Conservation (phyloP, 2,888 invertebrate genomes). For the Cosmia trapezina region DNA sequence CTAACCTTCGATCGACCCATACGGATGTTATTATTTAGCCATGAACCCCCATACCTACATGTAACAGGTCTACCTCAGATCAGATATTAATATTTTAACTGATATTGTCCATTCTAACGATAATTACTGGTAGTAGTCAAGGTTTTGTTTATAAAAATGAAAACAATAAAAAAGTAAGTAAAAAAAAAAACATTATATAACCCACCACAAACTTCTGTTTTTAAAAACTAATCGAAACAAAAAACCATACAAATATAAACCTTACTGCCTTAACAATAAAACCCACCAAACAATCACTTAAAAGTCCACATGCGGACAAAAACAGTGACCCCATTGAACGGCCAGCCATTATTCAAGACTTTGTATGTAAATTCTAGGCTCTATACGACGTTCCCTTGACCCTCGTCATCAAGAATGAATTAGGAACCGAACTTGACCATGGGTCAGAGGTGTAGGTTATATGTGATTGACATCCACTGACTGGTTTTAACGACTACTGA, state of each 20-base stretch:
- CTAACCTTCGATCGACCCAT: too few relatives aligned
- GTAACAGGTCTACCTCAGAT: not conserved
- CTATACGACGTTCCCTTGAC: conserved; percentile 77
- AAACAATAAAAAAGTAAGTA: not conserved
- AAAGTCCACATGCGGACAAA: conserved; percentile 72
- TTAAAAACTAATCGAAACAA: conserved; percentile 13
- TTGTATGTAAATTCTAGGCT: conserved; percentile 85
- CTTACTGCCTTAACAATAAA: conserved; percentile 25
- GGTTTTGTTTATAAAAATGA: conserved; percentile 12
- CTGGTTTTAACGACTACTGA: conserved; percentile 68
- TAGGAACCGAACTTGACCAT: conserved; percentile 88
- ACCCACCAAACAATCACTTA: not conserved
- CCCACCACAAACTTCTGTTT: conserved; percentile 31
- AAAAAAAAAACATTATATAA: conserved; percentile 22
- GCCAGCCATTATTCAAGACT: conserved; percentile 83
- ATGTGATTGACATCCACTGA: conserved; percentile 79
- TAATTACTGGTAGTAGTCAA: not conserved
- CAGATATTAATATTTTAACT: not conserved
- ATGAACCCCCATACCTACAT: not conserved
- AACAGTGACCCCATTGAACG: conserved; percentile 78
- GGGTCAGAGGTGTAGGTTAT: conserved; percentile 77
- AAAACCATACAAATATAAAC: conserved; percentile 27
- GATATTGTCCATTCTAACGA: not conserved
- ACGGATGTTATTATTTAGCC: too few relatives aligned
- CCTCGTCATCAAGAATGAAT: conserved; percentile 82